phyloP scores from a whole-genome alignment of 2,113 vertebrate species.

The Caretta caretta region DNA sequence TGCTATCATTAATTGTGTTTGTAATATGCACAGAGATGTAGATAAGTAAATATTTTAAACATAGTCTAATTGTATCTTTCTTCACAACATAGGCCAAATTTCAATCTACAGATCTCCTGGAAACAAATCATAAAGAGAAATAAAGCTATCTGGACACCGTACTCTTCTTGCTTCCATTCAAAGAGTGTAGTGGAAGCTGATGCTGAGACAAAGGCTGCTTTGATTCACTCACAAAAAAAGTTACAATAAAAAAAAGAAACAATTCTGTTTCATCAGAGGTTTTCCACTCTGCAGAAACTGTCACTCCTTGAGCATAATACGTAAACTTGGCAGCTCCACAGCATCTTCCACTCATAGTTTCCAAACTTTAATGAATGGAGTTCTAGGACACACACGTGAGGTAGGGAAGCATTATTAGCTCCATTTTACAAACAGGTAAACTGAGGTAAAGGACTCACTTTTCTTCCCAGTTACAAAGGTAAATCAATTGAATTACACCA shows the following conservation, averaged over 20 bases:
- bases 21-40: neutral
- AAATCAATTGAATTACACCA: neutral
- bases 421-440: neutral
- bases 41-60: neutral
- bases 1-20: neutral
- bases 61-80: neutral
- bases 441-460: neutral
- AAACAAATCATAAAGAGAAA: neutral
- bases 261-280: neutral
- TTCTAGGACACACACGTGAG: neutral
- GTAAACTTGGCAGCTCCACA: neutral
- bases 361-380: neutral
- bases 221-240: neutral
- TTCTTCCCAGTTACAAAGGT: neutral
- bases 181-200: rapidly evolving
- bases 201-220: neutral
- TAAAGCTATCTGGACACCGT: neutral
- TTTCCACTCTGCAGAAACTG: neutral
- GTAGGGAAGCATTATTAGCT: neutral
- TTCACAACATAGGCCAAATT: neutral
- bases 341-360: neutral
- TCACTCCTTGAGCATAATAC: neutral
- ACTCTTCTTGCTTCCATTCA: neutral
- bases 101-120: neutral
- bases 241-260: neutral